Conservation (phyloP, 2,888 invertebrate genomes). For the Balanococcus diminutus region DNA sequence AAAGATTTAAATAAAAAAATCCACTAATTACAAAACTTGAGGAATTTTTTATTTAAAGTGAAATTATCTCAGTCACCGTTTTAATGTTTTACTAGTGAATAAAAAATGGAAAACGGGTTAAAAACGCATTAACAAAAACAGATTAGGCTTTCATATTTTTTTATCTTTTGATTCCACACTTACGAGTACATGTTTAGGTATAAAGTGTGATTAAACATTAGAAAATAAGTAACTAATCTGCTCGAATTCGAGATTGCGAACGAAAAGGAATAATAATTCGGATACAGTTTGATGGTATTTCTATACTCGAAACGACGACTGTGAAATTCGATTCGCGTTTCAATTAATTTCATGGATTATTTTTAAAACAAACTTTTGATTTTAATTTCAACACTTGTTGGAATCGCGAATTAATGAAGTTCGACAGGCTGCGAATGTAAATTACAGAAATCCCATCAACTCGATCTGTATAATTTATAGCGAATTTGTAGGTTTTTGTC, state of each 20-base stretch:
- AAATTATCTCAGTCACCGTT: constrained; percentile 12
- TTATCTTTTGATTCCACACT: constrained; percentile 20
- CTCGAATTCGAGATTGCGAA: neutral
- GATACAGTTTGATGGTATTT: neutral
- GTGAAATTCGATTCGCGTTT: neutral
- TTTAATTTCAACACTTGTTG: neutral
- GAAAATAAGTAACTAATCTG: neutral
- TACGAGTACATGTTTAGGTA: neutral
- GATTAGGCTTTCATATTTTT: constrained; percentile 28
- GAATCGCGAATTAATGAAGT: neutral
- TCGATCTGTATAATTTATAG: too few species aligned
- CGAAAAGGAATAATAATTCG: neutral
- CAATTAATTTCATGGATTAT: neutral
- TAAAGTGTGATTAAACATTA: neutral
- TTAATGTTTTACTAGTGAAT: constrained; percentile 27
- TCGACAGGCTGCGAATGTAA: neutral
- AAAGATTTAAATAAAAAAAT: constrained; percentile 13
- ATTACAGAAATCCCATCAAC: too few species aligned
- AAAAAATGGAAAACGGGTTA: constrained; percentile 4
- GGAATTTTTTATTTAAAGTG: constrained; percentile 19
- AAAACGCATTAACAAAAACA: constrained; percentile 35
- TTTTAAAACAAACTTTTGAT: neutral
- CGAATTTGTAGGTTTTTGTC: too few species aligned
- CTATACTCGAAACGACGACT: neutral
- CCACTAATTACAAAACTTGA: constrained; percentile 35